Evolutionary conservation across 2,888 invertebrate species (phyloP), one percentile per base, ranked within the genome.

Genomic region (Caenorhabditis zanzibari): DNA sequence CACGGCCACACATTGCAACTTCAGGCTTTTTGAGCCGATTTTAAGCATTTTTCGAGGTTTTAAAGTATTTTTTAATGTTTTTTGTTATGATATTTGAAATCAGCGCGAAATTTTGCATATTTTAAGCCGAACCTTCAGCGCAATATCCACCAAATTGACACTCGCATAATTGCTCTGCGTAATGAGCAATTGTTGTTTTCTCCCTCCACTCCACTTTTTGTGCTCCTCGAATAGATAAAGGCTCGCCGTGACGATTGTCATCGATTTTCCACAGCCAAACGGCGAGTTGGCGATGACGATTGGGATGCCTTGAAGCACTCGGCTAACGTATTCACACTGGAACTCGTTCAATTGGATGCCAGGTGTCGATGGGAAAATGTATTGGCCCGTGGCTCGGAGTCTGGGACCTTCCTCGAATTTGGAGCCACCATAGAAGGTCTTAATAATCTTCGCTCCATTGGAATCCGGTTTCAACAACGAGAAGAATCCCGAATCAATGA

Each of bases 191-290:
- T 72, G 72, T 12, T 32, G 47, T 14, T 10, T 4, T n/a, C 32
- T 47, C 24, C 2, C 16, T 2, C 35, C 24, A 4, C 22, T 12
- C 6, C 47, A 4, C 2, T 19, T 16, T 7, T 71, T 71, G n/a
- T 58, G n/a, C 44, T 69, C n/a, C 28, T 69, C 58, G 38, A 28
- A 58, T 1, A 69, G 12, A 38, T 69, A 56, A 0, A 73, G n/a
- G 1, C 38, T 35, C 2, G 73, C 61, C 0, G 61, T 61, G 32
- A 73, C 73, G 14, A 73, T 61, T 1, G 73, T 73, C 61, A 73
- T 73, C 6, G 73, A 73, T 32, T 73, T 73, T 49, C 73, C 73
- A 52, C 71, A 59, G 5, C 71, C 71, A 16, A 59, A 72, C n/a
- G 71, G 71, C 0, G 59, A 72, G 32, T 47, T 73, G 12, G 35